Evolutionary conservation across 1,140 invertebrate species (phyloP).

Genomic region (Brachystomella parvula): DNA sequence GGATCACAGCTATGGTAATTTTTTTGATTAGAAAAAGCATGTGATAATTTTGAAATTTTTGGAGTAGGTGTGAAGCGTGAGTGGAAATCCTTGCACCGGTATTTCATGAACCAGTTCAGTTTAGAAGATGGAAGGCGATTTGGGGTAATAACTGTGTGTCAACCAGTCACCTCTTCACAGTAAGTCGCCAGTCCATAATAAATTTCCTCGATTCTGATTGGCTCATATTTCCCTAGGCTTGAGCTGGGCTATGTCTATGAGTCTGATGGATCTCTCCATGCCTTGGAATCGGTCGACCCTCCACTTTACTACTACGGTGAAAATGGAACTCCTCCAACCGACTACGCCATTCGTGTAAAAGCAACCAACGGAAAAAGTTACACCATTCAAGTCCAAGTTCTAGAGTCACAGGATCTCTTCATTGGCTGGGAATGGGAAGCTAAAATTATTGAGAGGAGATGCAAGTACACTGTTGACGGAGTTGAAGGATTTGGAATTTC

Average conservation of each 20-base stretch:
- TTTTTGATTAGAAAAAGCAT: neutral
- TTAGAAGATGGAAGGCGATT: slow-evolving; percentile 54
- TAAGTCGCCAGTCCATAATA: no score
- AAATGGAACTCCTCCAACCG: slow-evolving; percentile 52
- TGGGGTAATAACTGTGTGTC: slow-evolving; percentile 57
- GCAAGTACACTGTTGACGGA: slow-evolving; percentile 55
- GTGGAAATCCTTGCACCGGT: slow-evolving; percentile 62
- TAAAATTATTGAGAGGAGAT: slow-evolving; percentile 57
- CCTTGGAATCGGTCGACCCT: slow-evolving; percentile 54
- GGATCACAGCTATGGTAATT: slow-evolving; percentile 62
- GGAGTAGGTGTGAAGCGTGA: slow-evolving; percentile 53
- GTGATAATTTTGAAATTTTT: slow-evolving; percentile 15
- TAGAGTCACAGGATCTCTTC: slow-evolving; percentile 55
- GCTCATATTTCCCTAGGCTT: slow-evolving; percentile 46
- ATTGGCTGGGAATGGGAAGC: slow-evolving; percentile 60
- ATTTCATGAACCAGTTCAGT: slow-evolving; percentile 61
- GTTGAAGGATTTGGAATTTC: slow-evolving; percentile 56
- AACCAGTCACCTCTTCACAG: slow-evolving; percentile 55
- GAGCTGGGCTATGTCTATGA: slow-evolving; percentile 57
- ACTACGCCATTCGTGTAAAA: slow-evolving; percentile 54
- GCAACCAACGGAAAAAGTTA: slow-evolving; percentile 50
- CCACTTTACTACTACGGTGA: slow-evolving; percentile 58
- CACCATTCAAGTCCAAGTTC: slow-evolving; percentile 49
- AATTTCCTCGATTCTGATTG: no score
- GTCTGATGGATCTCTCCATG: slow-evolving; percentile 49